phyloP scores from a whole-genome alignment of 1,140 invertebrate genomes.

The Lordiphosa collinella region DNA sequence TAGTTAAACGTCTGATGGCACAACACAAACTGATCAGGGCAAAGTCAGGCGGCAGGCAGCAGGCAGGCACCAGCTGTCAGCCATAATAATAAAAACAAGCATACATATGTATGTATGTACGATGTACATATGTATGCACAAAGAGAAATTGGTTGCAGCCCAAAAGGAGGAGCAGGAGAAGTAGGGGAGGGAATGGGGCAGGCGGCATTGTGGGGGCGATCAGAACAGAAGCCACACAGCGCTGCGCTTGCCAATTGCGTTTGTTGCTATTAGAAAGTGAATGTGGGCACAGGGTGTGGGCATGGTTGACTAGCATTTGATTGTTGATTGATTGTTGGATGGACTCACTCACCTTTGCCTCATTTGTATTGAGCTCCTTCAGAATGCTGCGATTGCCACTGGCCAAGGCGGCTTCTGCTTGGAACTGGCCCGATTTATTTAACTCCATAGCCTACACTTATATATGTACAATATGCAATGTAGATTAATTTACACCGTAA shows the following conservation, averaged over 20 bases:
- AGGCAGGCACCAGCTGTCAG: constrained; percentile 8
- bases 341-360: constrained; percentile 17
- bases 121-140: constrained; percentile 7
- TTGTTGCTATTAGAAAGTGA: constrained; percentile 7
- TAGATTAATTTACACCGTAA: no score
- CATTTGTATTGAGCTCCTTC: constrained; percentile 57
- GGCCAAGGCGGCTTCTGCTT: not conserved
- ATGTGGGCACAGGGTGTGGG: not conserved
- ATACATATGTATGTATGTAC: constrained; percentile 1
- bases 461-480: not conserved
- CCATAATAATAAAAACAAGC: constrained; percentile 34
- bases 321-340: not conserved
- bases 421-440: constrained; percentile 5
- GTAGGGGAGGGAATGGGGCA: not conserved
- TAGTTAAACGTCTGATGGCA: constrained; percentile 38
- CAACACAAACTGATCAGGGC: constrained; percentile 35
- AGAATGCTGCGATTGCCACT: constrained; percentile 40
- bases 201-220: not conserved
- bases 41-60: constrained; percentile 11
- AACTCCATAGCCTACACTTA: constrained; percentile 38
- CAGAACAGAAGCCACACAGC: not conserved
- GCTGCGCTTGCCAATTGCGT: not conserved
- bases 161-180: constrained; percentile 1
- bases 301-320: not conserved
- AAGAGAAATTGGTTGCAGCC: constrained; percentile 18